phyloP scores from a whole-genome alignment of 2,888 invertebrate genomes.

The Caenorhabditis sp. region DNA sequence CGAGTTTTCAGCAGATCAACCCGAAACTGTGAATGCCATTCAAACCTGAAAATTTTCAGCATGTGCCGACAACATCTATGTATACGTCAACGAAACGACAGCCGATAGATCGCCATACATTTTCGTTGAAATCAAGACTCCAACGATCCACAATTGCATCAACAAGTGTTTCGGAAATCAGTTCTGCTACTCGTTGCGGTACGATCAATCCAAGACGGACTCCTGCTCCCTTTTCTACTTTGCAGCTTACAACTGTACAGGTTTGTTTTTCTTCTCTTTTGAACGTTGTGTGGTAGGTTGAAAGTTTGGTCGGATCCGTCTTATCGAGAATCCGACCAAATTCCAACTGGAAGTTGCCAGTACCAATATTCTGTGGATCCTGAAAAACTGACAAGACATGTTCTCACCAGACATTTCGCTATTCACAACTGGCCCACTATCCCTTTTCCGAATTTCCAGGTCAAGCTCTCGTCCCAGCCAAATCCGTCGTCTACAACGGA shows the following conservation, averaged over 20 bases:
- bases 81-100: slow-evolving; percentile 68
- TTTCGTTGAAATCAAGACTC: slow-evolving; percentile 67
- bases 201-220: slow-evolving; percentile 69
- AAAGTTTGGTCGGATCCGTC: no score
- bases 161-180: slow-evolving; percentile 79
- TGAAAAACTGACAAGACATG: no score
- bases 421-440: no score
- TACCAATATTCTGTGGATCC: no score
- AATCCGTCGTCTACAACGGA: slow-evolving; percentile 65
- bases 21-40: background rate
- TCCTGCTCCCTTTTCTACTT: slow-evolving; percentile 74
- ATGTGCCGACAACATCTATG: slow-evolving; percentile 74
- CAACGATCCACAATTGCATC: slow-evolving; percentile 75
- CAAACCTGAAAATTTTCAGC: slow-evolving; percentile 61
- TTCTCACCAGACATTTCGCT: no score
- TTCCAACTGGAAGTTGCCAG: no score
- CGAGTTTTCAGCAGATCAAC: no score
- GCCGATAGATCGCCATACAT: slow-evolving; percentile 73
- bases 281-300: no score
- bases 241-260: slow-evolving; percentile 75
- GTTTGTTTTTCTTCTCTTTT: no score
- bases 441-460: slow-evolving; percentile 54
- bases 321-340: no score
- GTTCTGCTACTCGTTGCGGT: slow-evolving; percentile 78
- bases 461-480: slow-evolving; percentile 66